phyloP scores from a whole-genome alignment of 2,888 invertebrate genomes.

The Hemaris fuciformis region DNA sequence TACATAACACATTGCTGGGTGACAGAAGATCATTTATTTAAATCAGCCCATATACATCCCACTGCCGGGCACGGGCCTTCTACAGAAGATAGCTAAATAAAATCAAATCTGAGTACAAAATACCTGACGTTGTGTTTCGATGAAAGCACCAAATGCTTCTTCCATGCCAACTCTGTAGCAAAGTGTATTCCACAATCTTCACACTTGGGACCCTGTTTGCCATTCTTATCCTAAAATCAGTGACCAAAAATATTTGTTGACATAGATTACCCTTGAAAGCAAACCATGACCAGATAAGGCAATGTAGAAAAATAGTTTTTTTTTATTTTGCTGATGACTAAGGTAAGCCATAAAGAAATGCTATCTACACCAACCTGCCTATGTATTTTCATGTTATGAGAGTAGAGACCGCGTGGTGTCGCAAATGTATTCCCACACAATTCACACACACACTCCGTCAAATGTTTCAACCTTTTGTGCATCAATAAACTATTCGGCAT shows the following conservation, averaged over 20 bases:
- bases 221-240: slow-evolving; percentile 36
- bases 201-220: slow-evolving; percentile 39
- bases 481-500: slow-evolving; percentile 41
- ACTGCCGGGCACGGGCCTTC: no score
- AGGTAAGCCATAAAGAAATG: not conserved
- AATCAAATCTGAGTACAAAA: not conserved
- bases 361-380: slow-evolving; percentile 27
- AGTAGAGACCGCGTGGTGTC: slow-evolving; percentile 31
- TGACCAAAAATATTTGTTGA: no score
- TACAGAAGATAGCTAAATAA: not conserved
- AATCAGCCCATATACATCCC: not conserved
- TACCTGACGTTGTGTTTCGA: slow-evolving; percentile 26
- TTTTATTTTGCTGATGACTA: not conserved
- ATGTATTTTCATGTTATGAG: slow-evolving; percentile 37
- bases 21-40: no score
- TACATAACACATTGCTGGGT: no score
- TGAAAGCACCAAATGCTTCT: slow-evolving; percentile 23
- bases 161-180: slow-evolving; percentile 22
- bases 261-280: no score
- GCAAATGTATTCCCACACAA: slow-evolving; percentile 38
- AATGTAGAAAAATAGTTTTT: not conserved
- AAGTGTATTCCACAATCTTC: slow-evolving; percentile 26
- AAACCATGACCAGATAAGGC: not conserved
- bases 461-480: slow-evolving; percentile 39
- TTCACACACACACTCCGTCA: slow-evolving; percentile 37